These are phyloP conservation scores for Pachypanchax playfairii DNA, from an alignment of 2,113 vertebrate species.

Conservation along the genomic window DNA sequence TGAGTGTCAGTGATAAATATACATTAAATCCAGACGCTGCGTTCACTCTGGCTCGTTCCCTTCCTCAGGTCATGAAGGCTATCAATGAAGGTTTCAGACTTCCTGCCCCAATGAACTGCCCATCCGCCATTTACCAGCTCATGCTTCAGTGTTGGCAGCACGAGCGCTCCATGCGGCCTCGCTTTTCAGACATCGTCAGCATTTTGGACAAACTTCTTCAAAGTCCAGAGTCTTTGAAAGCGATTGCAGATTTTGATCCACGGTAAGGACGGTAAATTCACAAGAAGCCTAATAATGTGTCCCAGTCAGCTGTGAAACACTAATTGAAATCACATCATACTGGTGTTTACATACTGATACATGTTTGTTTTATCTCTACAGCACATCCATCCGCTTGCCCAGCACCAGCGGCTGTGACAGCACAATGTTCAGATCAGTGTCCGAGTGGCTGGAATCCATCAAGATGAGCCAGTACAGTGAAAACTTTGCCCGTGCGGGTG, in stretches of 20 bases:
- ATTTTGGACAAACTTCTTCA: constrained; percentile 93
- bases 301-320: background rate
- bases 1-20: background rate
- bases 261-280: constrained; percentile 74
- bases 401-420: constrained; percentile 91
- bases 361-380: constrained; percentile 59
- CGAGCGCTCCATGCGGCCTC: constrained; percentile 88
- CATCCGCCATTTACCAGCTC: constrained; percentile 93
- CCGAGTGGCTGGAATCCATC: constrained; percentile 96
- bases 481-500: constrained; percentile 86
- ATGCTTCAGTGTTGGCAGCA: constrained; percentile 98
- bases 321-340: too few relatives aligned
- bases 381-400: constrained; percentile 94
- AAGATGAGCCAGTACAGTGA: constrained; percentile 94
- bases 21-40: constrained; percentile 9
- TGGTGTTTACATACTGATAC: background rate
- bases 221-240: constrained; percentile 88
- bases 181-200: constrained; percentile 90
- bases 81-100: constrained; percentile 96
- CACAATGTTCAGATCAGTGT: constrained; percentile 86
- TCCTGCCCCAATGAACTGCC: constrained; percentile 93
- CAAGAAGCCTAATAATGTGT: background rate
- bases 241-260: constrained; percentile 91
- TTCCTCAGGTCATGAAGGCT: constrained; percentile 93
- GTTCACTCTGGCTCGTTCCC: constrained; percentile 4